Evolutionary conservation across 2,113 vertebrate species (phyloP), one percentile per base, ranked within the genome.

Genomic region (Catharus bicknelli): DNA sequence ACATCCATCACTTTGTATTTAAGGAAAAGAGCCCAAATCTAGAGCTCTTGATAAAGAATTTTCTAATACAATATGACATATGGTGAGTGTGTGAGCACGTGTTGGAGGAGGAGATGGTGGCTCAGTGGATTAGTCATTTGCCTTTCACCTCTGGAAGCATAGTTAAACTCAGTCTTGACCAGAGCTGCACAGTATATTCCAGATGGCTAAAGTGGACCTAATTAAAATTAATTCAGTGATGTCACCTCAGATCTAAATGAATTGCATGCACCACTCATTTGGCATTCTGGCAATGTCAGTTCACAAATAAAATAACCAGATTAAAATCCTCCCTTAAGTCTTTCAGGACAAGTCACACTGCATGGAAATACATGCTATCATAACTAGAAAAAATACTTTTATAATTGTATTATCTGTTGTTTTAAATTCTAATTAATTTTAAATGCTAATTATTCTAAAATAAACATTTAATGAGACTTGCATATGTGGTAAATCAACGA

Each of bases 161-260:
- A 95, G 45, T 90, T 92, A 94, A 94, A 97, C 83, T 94, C 77
- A 51, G 55, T 55, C 83, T 79, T 66, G 58, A 88, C 79, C 79
- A 90, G 80, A 79, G 88, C 34, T 32, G 62, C 27, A 42, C 72
- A 94, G 82, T 78, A 55, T 92, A 94, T 95, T 96, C 93, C 96
- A 96, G 95, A 96, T 96, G 95, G 92, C 90, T 96, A 90, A 94
- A 94, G 84, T 86, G 72, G 89, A 83, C 84, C 95, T 95, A 95
- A 96, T 97, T 96, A 95, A 96, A 95, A 94, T 90, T 59, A 95
- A 94, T 93, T 92, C 93, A 93, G 93, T 94, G 90, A 94, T 95
- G 95, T 94, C 95, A 97, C 91, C 95, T 96, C 27, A 6, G 70
- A 95, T 95, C 90, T 94, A 90, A 95, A 94, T 92, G 93, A 96